phyloP scores from a whole-genome alignment of 1,140 invertebrate species.

The Drosophila bipectinata region DNA sequence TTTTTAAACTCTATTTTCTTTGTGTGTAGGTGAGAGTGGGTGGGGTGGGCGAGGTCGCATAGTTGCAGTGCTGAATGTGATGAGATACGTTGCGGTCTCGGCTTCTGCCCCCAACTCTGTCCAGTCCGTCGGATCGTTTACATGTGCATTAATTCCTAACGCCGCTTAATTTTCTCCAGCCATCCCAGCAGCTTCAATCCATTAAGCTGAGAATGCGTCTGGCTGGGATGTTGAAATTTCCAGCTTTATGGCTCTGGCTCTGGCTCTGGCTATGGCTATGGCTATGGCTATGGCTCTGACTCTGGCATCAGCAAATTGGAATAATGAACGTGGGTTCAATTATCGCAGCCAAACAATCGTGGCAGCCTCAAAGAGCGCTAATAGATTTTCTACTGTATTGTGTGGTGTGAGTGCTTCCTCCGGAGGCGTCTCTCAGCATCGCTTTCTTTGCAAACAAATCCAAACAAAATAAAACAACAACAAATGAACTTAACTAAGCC shows the following conservation, averaged over 20 bases:
- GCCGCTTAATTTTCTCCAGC: slow-evolving; percentile 70
- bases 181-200: slow-evolving; percentile 31
- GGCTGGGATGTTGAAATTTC: slow-evolving; percentile 42
- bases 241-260: slow-evolving; percentile 23
- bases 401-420: slow-evolving; percentile 41
- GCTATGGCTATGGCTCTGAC: background rate
- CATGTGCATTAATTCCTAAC: slow-evolving; percentile 79
- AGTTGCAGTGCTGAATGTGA: slow-evolving; percentile 30
- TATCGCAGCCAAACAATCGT: slow-evolving; percentile 78
- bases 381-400: slow-evolving; percentile 72
- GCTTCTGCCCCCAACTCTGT: slow-evolving; percentile 22
- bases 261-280: too few relatives aligned
- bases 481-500: background rate
- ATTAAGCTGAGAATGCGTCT: slow-evolving; percentile 68
- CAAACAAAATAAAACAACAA: slow-evolving; percentile 19
- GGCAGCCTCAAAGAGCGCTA: slow-evolving; percentile 66
- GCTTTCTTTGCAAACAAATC: slow-evolving; percentile 77
- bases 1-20: background rate
- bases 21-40: background rate
- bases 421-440: slow-evolving; percentile 34
- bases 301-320: slow-evolving; percentile 66
- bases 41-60: slow-evolving; percentile 38
- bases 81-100: slow-evolving; percentile 24
- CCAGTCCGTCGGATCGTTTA: slow-evolving; percentile 51
- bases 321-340: slow-evolving; percentile 82